These are phyloP conservation scores for Glaucomys volans DNA, from an alignment of 2,113 vertebrate species.

Conservation along the genomic window DNA sequence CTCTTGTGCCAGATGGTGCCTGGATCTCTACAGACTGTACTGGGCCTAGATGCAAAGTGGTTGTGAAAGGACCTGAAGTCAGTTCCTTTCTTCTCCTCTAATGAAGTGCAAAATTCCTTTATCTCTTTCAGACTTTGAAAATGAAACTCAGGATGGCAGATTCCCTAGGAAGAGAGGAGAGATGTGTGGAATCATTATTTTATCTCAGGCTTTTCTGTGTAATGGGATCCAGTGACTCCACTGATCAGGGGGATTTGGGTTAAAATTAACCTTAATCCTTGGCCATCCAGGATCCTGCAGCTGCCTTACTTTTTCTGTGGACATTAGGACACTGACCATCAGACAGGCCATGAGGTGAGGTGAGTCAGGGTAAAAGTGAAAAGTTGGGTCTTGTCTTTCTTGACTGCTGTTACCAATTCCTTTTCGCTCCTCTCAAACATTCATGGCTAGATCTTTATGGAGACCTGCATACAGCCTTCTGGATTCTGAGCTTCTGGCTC, in stretches of 20 bases:
- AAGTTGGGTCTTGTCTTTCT: background rate
- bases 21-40: background rate
- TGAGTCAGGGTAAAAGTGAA: background rate
- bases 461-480: background rate
- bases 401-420: background rate
- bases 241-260: background rate
- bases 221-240: background rate
- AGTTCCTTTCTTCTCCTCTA: background rate
- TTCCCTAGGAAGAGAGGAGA: background rate
- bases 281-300: background rate
- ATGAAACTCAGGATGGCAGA: background rate
- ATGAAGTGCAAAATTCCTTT: background rate
- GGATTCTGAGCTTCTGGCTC: background rate
- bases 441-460: background rate
- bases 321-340: background rate
- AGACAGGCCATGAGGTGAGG: background rate
- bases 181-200: background rate
- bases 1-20: background rate
- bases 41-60: background rate
- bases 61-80: conserved; percentile 7
- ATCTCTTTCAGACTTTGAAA: background rate
- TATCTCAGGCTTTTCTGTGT: background rate
- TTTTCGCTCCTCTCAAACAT: background rate
- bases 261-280: background rate
- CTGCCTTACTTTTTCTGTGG: background rate